A percentile compares a stretch with the other conserved stretches of the same genome.
Evolutionary conservation across 1,140 invertebrate species (phyloP).

Genomic region (Stenopsyche tienmushanensis): DNA sequence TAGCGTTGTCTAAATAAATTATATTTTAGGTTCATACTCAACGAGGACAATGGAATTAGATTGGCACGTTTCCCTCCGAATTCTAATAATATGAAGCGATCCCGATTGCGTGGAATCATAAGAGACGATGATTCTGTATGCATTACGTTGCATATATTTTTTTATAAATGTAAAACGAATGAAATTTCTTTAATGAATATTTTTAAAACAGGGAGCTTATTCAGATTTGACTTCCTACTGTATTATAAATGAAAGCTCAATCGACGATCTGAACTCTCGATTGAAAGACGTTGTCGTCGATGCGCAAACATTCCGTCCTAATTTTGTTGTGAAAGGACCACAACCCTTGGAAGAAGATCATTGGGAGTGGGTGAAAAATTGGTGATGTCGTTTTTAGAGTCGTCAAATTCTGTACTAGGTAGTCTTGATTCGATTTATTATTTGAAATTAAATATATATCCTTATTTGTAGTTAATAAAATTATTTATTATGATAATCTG

Average conservation of each 20-base stretch:
- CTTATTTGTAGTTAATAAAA: too few species aligned
- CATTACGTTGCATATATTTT: too few species aligned
- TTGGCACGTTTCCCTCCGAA: slow-evolving; percentile 24
- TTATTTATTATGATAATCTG: too few species aligned
- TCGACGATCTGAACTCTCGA: slow-evolving; percentile 58
- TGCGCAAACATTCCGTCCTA: slow-evolving; percentile 59
- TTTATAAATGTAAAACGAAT: too few species aligned
- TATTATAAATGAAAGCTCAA: slow-evolving; percentile 58
- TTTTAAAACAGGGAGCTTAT: slow-evolving; percentile 57
- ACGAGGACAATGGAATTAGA: slow-evolving; percentile 29
- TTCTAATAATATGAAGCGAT: slow-evolving; percentile 25
- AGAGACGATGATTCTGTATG: slow-evolving; percentile 32
- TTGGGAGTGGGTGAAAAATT: slow-evolving; percentile 65
- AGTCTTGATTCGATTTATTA: too few species aligned
- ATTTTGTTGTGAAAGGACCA: slow-evolving; percentile 62
- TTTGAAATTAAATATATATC: too few species aligned
- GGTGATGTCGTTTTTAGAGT: slow-evolving; percentile 58
- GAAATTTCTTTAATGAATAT: too few species aligned
- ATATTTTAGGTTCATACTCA: slow-evolving; percentile 18
- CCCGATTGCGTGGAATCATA: slow-evolving; percentile 3
- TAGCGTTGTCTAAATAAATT: slow-evolving; percentile 35
- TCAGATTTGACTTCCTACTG: slow-evolving; percentile 56
- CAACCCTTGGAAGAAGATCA: slow-evolving; percentile 61
- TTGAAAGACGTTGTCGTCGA: slow-evolving; percentile 53
- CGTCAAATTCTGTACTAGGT: slow-evolving; percentile 60